Percentiles rank a stretch among this genome's conserved stretches.
These are phyloP conservation scores for Heliothis peltigera DNA, from an alignment of 2,888 invertebrate species.

Conservation along the genomic window DNA sequence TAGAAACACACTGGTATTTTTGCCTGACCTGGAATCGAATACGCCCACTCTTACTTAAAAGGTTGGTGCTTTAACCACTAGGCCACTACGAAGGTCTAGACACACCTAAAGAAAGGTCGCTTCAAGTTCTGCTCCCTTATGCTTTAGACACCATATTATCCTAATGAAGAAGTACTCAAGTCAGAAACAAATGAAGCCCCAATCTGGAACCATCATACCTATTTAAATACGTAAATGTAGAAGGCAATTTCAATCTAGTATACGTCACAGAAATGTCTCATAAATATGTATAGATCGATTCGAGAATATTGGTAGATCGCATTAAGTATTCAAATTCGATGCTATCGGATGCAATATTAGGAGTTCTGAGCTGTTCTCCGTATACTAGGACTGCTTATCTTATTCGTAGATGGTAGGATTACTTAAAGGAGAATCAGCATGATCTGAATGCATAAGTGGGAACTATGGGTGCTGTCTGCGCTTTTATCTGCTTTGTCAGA, in stretches of 20 bases:
- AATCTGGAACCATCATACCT: constrained; percentile 18
- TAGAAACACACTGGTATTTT: no score
- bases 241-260: constrained; percentile 52
- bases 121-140: no score
- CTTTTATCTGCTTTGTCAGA: no score
- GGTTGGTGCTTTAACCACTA: no score
- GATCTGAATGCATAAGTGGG: not conserved
- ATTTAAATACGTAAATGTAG: constrained; percentile 48
- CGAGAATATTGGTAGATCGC: constrained; percentile 61
- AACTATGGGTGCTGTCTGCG: no score
- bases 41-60: no score
- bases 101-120: no score
- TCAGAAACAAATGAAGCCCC: not conserved
- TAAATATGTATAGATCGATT: constrained; percentile 56
- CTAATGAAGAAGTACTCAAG: not conserved
- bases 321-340: constrained; percentile 72
- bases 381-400: constrained; percentile 36
- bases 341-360: constrained; percentile 63
- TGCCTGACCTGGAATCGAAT: no score
- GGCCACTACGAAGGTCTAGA: no score
- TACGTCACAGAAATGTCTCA: constrained; percentile 56
- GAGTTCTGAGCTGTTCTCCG: constrained; percentile 24
- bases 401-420: constrained; percentile 24
- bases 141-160: no score
- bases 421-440: constrained; percentile 21